phyloP scores from a whole-genome alignment of 2,888 invertebrate genomes.

The Drosophila lacicola region DNA sequence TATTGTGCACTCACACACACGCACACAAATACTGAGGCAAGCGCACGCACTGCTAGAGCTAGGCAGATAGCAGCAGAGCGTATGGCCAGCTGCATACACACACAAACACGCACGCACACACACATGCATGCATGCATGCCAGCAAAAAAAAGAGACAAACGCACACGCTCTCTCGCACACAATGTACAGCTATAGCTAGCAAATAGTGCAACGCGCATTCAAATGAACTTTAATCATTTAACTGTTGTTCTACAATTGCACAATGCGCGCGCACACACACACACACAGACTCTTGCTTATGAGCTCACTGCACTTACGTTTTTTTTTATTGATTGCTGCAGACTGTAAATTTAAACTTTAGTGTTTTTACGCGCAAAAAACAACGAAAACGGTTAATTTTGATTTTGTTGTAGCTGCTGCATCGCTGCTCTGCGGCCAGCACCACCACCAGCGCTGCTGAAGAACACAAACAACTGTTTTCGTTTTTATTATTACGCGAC shows the following conservation, averaged over 20 bases:
- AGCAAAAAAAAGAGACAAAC: constrained; percentile 10
- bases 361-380: constrained; percentile 51
- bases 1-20: constrained; percentile 55
- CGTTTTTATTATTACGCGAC: constrained; percentile 16
- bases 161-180: constrained; percentile 37
- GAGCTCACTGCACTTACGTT: constrained; percentile 38
- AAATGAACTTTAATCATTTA: constrained; percentile 32
- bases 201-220: constrained; percentile 53
- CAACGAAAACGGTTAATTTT: constrained; percentile 58
- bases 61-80: constrained; percentile 14
- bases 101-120: constrained; percentile 10
- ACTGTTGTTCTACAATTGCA: constrained; percentile 26
- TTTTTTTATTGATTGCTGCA: constrained; percentile 5
- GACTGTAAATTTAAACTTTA: not conserved
- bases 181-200: constrained; percentile 56
- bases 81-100: constrained; percentile 50
- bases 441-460: constrained; percentile 23
- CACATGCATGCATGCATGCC: constrained; percentile 8
- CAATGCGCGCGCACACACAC: not conserved
- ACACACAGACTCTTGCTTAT: not conserved
- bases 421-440: constrained; percentile 7
- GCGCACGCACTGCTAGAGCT: constrained; percentile 40
- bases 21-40: constrained; percentile 2
- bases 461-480: constrained; percentile 37
- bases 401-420: constrained; percentile 40